Conservation (phyloP, 2,113 vertebrate species). For the Bambusicola thoracicus region DNA sequence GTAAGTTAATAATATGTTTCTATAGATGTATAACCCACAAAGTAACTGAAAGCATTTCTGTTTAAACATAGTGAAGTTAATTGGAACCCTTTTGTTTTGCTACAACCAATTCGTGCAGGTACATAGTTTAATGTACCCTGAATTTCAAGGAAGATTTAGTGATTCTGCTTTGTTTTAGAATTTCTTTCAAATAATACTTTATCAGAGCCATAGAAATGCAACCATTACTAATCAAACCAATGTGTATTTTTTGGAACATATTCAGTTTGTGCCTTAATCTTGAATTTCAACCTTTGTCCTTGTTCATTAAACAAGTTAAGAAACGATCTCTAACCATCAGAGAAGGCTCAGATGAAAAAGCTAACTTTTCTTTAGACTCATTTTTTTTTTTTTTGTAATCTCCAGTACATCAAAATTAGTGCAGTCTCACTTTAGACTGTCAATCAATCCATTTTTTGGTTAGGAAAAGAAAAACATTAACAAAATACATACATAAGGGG, state of each 20-base stretch:
- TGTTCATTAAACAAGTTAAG: background rate
- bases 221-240: background rate
- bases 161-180: background rate
- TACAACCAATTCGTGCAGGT: background rate
- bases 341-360: background rate
- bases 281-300: background rate
- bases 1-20: background rate
- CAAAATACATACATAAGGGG: background rate
- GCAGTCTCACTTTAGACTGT: background rate
- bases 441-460: background rate
- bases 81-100: background rate
- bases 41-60: background rate
- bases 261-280: background rate
- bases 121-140: background rate
- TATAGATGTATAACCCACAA: background rate
- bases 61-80: background rate
- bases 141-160: background rate
- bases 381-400: background rate
- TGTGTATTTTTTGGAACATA: background rate
- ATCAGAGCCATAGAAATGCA: background rate
- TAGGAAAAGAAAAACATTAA: background rate
- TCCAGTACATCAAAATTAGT: background rate
- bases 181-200: background rate
- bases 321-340: background rate
- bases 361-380: background rate